Percentiles rank a stretch among this genome's conserved stretches.
phyloP scores from a whole-genome alignment of 2,113 vertebrate species.

The Mystacornis crossleyi region DNA sequence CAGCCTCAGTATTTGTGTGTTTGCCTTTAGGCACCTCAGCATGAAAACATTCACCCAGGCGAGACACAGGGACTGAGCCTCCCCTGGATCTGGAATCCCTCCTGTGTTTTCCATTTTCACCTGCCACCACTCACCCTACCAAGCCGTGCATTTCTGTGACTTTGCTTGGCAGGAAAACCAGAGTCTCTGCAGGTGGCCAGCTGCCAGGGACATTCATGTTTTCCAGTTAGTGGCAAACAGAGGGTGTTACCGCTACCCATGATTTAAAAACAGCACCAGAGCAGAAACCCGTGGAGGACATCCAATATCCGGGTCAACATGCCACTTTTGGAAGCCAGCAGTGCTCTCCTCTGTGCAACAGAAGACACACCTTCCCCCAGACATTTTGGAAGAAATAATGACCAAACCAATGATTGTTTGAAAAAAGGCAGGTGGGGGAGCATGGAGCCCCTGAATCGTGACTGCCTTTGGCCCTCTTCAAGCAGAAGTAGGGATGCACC shows the following conservation, averaged over 20 bases:
- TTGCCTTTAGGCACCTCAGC: not conserved
- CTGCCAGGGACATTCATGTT: not conserved
- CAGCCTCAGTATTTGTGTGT: not conserved
- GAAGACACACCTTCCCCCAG: not conserved
- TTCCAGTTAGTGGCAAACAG: conserved; percentile 11
- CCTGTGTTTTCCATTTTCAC: not conserved
- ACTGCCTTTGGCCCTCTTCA: rapidly evolving
- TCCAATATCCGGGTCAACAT: not conserved
- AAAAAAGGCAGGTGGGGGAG: not conserved
- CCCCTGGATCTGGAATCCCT: not conserved
- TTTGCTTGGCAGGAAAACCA: not conserved
- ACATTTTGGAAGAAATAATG: not conserved
- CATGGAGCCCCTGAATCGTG: not conserved
- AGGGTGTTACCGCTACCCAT: not conserved
- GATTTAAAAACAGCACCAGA: not conserved
- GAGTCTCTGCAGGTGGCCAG: not conserved
- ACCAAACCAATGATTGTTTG: not conserved
- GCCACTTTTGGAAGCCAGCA: not conserved
- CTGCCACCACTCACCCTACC: not conserved
- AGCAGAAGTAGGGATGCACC: not conserved
- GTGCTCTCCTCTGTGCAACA: not conserved
- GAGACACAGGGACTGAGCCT: not conserved
- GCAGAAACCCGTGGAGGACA: not conserved
- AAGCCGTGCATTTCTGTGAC: not conserved
- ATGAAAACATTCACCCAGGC: not conserved